These are phyloP conservation scores for Alcis repandata DNA, from an alignment of 2,888 invertebrate species.

Conservation along the genomic window DNA sequence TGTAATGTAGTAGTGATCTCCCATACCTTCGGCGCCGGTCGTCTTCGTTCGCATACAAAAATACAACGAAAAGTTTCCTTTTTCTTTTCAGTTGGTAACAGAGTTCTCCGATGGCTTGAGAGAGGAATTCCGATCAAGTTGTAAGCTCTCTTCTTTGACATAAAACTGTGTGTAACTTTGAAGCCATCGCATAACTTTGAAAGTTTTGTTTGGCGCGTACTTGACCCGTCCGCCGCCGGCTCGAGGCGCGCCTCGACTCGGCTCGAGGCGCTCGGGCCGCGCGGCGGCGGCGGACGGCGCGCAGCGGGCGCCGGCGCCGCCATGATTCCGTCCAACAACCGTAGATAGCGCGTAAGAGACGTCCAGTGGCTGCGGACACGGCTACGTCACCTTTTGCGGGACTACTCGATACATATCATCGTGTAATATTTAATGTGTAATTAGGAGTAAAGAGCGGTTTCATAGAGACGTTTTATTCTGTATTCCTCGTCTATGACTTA, in stretches of 20 bases:
- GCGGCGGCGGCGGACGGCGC: slow-evolving; percentile 13
- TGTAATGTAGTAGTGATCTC: slow-evolving; percentile 85
- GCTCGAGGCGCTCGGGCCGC: slow-evolving; percentile 45
- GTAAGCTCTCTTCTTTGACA: slow-evolving; percentile 61
- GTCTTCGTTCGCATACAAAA: slow-evolving; percentile 65
- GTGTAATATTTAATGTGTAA: slow-evolving; percentile 88
- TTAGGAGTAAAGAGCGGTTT: slow-evolving; percentile 84
- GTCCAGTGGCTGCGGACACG: slow-evolving; percentile 86
- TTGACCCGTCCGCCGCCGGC: slow-evolving; percentile 53
- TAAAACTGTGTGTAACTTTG: slow-evolving; percentile 40
- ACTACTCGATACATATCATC: slow-evolving; percentile 92
- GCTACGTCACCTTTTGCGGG: slow-evolving; percentile 87
- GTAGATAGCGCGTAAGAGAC: slow-evolving; percentile 87
- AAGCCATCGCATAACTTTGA: slow-evolving; percentile 53
- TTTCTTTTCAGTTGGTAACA: slow-evolving; percentile 66
- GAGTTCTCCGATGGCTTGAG: slow-evolving; percentile 57
- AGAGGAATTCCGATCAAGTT: slow-evolving; percentile 50
- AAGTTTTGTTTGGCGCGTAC: slow-evolving; percentile 60
- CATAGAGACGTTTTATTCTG: slow-evolving; percentile 87
- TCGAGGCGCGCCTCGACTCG: slow-evolving; percentile 44
- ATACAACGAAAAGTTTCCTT: slow-evolving; percentile 81
- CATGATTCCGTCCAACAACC: slow-evolving; percentile 87
- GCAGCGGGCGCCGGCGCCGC: slow-evolving; percentile 74
- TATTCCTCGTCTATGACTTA: slow-evolving; percentile 81
- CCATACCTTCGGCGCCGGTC: slow-evolving; percentile 81